phyloP scores from a whole-genome alignment of 2,113 vertebrate genomes.

The Pachycephala philippinensis region DNA sequence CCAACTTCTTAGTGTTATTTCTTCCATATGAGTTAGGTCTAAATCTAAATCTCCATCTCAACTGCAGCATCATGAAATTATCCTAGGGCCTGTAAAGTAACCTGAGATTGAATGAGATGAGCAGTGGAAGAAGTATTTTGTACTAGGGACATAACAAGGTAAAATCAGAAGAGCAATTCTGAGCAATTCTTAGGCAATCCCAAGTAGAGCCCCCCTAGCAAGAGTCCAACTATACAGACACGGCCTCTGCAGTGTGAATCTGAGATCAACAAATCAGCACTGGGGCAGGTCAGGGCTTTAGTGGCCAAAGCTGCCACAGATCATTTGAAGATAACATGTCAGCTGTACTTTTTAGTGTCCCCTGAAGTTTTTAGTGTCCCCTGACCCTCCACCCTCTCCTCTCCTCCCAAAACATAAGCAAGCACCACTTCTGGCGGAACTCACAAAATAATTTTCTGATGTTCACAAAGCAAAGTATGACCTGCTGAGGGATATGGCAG shows the following conservation, averaged over 20 bases:
- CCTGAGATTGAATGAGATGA: not conserved
- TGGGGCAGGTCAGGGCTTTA: slow-evolving; percentile 31
- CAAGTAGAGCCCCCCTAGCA: not conserved
- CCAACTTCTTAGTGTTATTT: not conserved
- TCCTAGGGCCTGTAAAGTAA: not conserved
- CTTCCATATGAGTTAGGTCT: not conserved
- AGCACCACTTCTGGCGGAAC: not conserved
- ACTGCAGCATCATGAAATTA: not conserved
- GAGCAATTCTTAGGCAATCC: not conserved
- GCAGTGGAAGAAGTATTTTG: not conserved
- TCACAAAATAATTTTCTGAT: not conserved
- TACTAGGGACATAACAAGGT: not conserved
- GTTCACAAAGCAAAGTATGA: not conserved
- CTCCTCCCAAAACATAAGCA: not conserved
- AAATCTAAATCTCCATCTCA: not conserved
- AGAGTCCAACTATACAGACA: not conserved
- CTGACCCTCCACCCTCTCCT: not conserved
- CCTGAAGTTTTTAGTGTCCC: not conserved
- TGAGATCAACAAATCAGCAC: not conserved
- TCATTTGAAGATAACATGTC: slow-evolving; percentile 45
- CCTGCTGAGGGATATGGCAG: not conserved
- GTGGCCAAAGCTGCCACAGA: slow-evolving; percentile 52
- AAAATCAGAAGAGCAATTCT: not conserved
- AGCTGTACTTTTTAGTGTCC: slow-evolving; percentile 20
- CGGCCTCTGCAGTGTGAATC: not conserved